Evolutionary conservation across 2,797 vertebrate genomes (phyloP).

Genomic region (Jordanella pulchra): DNA sequence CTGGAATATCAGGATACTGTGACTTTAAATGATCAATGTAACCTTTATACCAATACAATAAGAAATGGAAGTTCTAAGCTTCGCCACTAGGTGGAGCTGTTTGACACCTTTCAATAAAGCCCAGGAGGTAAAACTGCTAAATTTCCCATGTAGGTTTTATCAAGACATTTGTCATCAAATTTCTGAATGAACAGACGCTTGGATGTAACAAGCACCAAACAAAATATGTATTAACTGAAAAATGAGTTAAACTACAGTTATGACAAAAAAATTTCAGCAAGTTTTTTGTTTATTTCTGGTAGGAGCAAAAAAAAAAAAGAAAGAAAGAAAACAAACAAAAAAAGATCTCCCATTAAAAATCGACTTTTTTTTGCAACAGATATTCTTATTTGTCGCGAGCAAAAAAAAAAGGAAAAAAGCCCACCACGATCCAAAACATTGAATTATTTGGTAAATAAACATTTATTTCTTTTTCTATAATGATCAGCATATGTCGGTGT

Average conservation of each 20-base stretch:
- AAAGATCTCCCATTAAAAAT: not conserved
- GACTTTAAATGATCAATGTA: not conserved
- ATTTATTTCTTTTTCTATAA: not conserved
- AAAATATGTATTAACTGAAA: not conserved
- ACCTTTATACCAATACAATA: not conserved
- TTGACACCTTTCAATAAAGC: not conserved
- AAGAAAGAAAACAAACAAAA: not conserved
- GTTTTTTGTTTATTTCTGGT: not conserved
- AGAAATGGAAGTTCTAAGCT: not conserved
- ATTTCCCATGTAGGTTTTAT: not conserved
- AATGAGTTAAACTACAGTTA: not conserved
- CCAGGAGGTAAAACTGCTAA: not conserved
- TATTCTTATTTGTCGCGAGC: not conserved
- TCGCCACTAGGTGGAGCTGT: slow-evolving; percentile 44
- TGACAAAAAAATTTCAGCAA: not conserved
- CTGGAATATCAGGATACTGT: not conserved
- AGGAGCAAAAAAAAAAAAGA: not conserved
- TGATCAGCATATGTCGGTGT: not conserved
- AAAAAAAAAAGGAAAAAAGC: no score
- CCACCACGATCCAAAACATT: not conserved
- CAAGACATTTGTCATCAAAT: not conserved
- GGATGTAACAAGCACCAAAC: not conserved
- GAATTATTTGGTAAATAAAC: not conserved
- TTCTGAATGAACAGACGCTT: not conserved
- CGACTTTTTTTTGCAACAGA: not conserved